These are phyloP conservation scores for Ivindomyrus marchei DNA, from an alignment of 2,113 vertebrate genomes.

Conservation along the genomic window DNA sequence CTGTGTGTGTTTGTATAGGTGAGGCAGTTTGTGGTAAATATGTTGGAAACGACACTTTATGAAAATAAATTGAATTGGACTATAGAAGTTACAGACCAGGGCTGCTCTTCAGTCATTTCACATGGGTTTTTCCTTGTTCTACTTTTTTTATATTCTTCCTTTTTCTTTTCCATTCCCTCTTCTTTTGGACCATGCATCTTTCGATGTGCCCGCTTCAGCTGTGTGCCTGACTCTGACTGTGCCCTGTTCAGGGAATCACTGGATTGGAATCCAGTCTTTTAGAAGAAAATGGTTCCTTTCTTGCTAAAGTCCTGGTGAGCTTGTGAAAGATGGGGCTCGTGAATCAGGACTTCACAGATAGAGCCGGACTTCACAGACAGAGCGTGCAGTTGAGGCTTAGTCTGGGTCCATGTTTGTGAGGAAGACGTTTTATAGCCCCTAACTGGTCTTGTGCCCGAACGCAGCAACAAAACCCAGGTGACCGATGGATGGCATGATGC, in stretches of 20 bases:
- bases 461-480: background rate
- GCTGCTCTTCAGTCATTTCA: background rate
- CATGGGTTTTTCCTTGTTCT: constrained; percentile 20
- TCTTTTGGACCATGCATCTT: constrained; percentile 16
- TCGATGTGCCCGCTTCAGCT: constrained; percentile 50
- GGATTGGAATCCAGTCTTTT: constrained; percentile 55
- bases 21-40: background rate
- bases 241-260: constrained; percentile 60
- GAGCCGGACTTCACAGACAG: background rate
- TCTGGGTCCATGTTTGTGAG: background rate
- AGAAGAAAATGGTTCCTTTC: constrained; percentile 68
- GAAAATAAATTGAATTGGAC: background rate
- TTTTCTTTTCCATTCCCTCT: background rate
- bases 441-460: background rate
- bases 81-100: background rate
- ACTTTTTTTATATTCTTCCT: constrained; percentile 32
- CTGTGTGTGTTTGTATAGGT: background rate
- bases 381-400: background rate
- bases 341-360: background rate
- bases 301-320: constrained; percentile 57
- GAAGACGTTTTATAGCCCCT: background rate
- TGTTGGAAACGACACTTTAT: background rate
- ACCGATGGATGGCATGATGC: background rate
- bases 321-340: background rate
- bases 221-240: constrained; percentile 50